Conservation (phyloP, 2,113 vertebrate genomes). For the Aix galericulata region DNA sequence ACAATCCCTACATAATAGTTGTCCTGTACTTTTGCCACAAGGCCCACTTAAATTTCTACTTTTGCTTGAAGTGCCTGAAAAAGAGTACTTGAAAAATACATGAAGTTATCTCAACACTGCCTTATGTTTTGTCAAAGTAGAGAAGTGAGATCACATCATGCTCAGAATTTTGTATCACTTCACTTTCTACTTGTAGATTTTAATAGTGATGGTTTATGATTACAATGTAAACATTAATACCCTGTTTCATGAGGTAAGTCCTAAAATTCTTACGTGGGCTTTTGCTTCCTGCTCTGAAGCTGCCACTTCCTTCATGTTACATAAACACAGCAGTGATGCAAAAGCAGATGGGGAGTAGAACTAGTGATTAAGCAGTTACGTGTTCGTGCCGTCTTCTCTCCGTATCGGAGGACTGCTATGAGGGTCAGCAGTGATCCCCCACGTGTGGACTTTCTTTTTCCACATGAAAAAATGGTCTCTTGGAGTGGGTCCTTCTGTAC, state of each 20-base stretch:
- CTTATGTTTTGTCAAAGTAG: neutral
- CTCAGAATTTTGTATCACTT: neutral
- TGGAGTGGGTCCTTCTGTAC: neutral
- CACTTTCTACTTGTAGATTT: neutral
- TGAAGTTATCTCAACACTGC: neutral
- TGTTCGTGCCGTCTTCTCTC: neutral
- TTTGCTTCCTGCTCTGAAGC: neutral
- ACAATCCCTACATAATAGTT: neutral
- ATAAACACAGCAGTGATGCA: neutral
- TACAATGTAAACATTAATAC: neutral
- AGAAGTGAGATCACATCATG: neutral
- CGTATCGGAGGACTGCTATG: neutral
- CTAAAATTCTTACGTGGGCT: neutral
- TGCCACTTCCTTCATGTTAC: neutral
- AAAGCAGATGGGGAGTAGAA: neutral
- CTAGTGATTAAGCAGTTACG: neutral
- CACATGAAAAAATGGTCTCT: rapidly evolving
- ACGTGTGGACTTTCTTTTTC: neutral
- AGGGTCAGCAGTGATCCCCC: neutral
- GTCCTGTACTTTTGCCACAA: neutral
- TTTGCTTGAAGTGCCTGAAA: neutral
- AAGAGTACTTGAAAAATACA: neutral
- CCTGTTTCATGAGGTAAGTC: neutral
- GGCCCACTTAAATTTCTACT: neutral
- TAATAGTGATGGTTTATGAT: neutral